phyloP scores from a whole-genome alignment of 37 sponge, comb jelly and placozoan genomes.

The Halichondria panicea region DNA sequence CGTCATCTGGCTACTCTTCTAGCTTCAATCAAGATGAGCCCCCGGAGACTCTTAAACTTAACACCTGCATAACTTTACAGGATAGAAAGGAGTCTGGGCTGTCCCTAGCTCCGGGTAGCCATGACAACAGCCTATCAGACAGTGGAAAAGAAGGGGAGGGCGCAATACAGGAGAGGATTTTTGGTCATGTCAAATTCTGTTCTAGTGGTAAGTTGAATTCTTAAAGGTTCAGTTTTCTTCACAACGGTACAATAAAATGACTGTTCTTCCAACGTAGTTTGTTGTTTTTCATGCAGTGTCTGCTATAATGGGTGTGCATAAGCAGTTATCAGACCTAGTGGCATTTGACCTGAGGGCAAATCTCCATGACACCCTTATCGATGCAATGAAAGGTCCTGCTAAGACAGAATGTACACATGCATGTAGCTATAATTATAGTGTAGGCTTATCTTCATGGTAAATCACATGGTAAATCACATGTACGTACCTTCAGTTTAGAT shows the following conservation, averaged over 20 bases:
- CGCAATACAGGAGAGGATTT: slow-evolving; percentile 6
- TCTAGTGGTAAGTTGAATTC: slow-evolving; percentile 39
- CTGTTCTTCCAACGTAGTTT: no score
- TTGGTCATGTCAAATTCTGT: slow-evolving; percentile 12
- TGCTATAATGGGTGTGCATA: slow-evolving; percentile 1
- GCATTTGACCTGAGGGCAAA: slow-evolving; percentile 20
- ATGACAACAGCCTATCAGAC: no score
- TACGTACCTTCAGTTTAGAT: no score
- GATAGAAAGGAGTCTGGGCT: no score
- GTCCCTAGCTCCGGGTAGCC: no score
- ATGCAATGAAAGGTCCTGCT: slow-evolving; percentile 22
- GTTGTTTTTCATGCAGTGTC: slow-evolving; percentile 13
- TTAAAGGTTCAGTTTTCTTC: no score
- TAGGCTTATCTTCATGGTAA: no score
- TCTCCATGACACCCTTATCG: slow-evolving; percentile 25
- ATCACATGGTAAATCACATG: no score
- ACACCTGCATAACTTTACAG: no score
- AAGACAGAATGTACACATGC: background rate
- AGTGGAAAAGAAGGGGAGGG: background rate
- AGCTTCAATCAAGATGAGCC: no score
- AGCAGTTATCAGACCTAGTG: slow-evolving; percentile 11
- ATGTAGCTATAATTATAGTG: background rate
- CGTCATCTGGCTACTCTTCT: slow-evolving; percentile 3
- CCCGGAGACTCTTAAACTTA: no score
- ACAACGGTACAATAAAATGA: no score